Conservation (phyloP, 1,140 invertebrate genomes). For the Drosophila virilis region DNA sequence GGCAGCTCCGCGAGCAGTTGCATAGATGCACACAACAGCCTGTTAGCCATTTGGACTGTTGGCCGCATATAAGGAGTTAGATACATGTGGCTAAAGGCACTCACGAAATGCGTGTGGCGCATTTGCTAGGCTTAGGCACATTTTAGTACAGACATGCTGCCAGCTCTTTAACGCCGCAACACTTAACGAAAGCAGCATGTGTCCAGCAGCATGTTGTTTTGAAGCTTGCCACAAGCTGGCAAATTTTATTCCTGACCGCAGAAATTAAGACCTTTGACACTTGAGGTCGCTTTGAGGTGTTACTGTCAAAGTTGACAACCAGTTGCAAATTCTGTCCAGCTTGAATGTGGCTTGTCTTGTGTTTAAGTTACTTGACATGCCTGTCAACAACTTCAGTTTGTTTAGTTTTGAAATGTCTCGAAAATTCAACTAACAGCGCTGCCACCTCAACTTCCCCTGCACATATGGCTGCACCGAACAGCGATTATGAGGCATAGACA, state of each 20-base stretch:
- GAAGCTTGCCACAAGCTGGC: neutral
- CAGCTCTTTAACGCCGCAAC: conserved; percentile 14
- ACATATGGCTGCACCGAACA: too few relatives aligned
- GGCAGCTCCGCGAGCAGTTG: conserved; percentile 2
- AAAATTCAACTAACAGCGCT: too few relatives aligned
- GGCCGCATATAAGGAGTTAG: neutral
- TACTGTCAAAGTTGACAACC: conserved; percentile 4
- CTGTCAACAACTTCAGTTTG: neutral
- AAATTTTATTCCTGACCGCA: neutral
- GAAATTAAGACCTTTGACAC: neutral
- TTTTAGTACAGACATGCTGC: conserved; percentile 29
- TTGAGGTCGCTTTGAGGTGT: neutral
- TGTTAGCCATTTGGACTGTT: conserved; percentile 31
- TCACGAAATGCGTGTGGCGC: too few relatives aligned
- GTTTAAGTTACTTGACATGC: neutral
- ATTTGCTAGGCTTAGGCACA: neutral
- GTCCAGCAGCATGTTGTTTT: neutral
- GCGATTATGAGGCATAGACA: too few relatives aligned
- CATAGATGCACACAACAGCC: conserved; percentile 48
- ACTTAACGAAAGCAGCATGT: conserved; percentile 49
- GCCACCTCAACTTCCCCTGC: too few relatives aligned
- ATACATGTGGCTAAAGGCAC: neutral
- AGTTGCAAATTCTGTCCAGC: neutral
- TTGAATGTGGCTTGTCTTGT: neutral
- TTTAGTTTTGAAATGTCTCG: too few relatives aligned